Evolutionary conservation across 2,888 invertebrate species (phyloP), one percentile per base, ranked within the genome.

Genomic region (Lepetodrilus schrolli): DNA sequence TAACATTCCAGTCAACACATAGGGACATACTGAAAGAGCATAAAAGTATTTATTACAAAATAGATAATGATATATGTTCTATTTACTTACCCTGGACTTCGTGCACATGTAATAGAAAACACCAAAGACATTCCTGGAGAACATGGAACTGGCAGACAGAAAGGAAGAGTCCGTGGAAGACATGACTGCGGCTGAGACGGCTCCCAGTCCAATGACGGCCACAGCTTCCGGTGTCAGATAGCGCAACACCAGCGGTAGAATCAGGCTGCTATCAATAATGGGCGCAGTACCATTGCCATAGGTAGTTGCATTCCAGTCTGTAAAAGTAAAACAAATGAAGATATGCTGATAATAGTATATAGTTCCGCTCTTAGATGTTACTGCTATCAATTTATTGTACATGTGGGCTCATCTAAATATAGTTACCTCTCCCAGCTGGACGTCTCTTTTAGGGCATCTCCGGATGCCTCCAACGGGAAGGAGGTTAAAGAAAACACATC

Each of bases 161-260:
- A 99, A 96, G 83, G 98, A 98, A 70, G 99, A 99, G 91, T 99
- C 99, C 0, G 99, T 98, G 0, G 98, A 98, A 37, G 98, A 98
- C 99, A 99, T 99, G 80, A 99, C 99, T 21, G 99, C 99, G 1
- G 99, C 99, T 0, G 98, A 98, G 4, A 99, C 98, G 7, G 99
- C 98, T 0, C 99, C 99, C 80, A 99, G 93, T 5, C 98, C 99
- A 89, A 99, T 96, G 92, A 99, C 98, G 1, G 98, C 96, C 26
- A 99, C 96, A 91, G 96, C 96, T 90, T 95, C 94, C 0, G 99
- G 99, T 7, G 99, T 99, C 72, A 99, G 92, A 90, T 98, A 96
- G 91, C 98, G 98, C 86, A 98, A 93, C 66, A 99, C 98, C 93
- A 99, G 94, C 51, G 99, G 99, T 81, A 99, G 93, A 83, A 99